Base-by-base conservation (phyloP, 2,797 vertebrate species). In the Sus cebifrons region DNA sequence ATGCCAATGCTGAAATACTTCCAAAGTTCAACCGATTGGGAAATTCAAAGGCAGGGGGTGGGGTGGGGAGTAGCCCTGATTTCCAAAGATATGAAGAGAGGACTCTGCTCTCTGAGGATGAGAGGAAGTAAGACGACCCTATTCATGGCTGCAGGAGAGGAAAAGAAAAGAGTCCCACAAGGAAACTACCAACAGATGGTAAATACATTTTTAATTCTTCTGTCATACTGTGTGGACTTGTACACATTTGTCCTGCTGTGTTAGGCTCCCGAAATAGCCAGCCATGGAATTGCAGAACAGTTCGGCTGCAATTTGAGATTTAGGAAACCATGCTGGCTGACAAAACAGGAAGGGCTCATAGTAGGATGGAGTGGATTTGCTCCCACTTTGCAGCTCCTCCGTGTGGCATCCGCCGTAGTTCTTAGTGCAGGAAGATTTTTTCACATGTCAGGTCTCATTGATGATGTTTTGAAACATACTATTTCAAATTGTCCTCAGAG, bases 201-300 rank as follows among this genome's bases (percentile, higher is more conserved):
- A 98, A 98, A 98, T 97, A 97, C 98, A 98, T 97, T 98, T 98
- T 98, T 98, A 98, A 98, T 98, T 97, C 98, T 97, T 96, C 98
- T 97, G 95, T 98, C 96, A 95, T 97, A 98, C 97, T 96, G 97
- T 98, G 97, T 96, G 96, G 98, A 98, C 97, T 97, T 98, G 97
- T 92, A 96, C 97, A 97, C 97, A 97, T 96, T 97, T 97, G 97
- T 97, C 98, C 97, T 97, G 97, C 98, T 98, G 97, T 97, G 98
- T 97, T 86, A 96, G 96, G 94, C 60, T 96, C 98, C 98, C 40
- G 44, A 97, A 98, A 98, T 98, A 98, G 96, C 94, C 36, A 95
- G 86, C 90, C 97, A 95, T 74, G 94, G 95, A 97, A 96, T 81
- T 94, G 96, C 96, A 95, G 96, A 97, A 89, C 84, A 90, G 93